These are phyloP conservation scores for Megalops cyprinoides DNA, from an alignment of 2,797 vertebrate genomes.

Conservation along the genomic window DNA sequence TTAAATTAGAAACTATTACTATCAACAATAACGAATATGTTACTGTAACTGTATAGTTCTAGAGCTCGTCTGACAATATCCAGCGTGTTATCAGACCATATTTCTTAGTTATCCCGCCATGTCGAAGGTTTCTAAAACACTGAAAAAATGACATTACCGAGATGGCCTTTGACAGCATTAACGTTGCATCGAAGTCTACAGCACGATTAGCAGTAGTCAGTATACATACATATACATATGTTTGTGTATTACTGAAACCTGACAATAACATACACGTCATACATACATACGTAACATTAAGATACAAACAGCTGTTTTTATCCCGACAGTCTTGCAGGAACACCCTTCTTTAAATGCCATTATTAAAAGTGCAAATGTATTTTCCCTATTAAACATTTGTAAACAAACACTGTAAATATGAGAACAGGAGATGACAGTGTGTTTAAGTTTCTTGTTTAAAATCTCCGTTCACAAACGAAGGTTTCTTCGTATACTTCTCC, in stretches of 20 bases:
- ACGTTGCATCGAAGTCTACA: background rate
- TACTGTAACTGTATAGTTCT: too few relatives aligned
- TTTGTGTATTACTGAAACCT: background rate
- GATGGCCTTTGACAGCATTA: too few relatives aligned
- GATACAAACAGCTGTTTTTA: background rate
- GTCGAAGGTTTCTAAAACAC: too few relatives aligned
- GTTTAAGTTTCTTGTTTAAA: slow-evolving; percentile 34
- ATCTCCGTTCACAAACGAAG: background rate
- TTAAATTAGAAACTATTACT: too few relatives aligned
- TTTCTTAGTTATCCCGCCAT: too few relatives aligned
- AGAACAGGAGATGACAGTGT: background rate
- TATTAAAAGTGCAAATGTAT: slow-evolving; percentile 10
- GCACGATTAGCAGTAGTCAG: background rate
- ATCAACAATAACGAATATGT: too few relatives aligned
- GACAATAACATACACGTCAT: background rate
- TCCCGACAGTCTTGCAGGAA: background rate
- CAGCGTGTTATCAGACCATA: too few relatives aligned
- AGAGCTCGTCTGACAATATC: too few relatives aligned
- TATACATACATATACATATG: too few relatives aligned
- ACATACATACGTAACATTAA: too few relatives aligned
- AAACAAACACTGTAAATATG: background rate
- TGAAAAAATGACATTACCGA: too few relatives aligned
- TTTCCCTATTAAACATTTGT: background rate
- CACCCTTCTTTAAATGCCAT: background rate
- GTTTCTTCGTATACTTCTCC: slow-evolving; percentile 36